phyloP scores from a whole-genome alignment of 2,888 invertebrate species.

The Dendrolimus houi region DNA sequence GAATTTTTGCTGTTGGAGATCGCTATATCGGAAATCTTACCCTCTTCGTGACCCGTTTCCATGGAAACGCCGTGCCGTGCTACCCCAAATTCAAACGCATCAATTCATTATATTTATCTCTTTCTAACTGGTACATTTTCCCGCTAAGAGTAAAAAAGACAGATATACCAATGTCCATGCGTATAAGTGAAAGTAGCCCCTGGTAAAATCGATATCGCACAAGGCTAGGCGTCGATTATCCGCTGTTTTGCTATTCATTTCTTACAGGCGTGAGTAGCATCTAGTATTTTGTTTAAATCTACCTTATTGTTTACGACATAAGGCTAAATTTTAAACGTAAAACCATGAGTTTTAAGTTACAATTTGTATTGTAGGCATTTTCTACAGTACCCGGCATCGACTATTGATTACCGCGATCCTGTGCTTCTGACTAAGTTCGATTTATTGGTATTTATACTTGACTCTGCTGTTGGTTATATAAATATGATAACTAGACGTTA shows the following conservation, averaged over 20 bases:
- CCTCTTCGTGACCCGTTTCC: constrained; percentile 49
- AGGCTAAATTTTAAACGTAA: constrained; percentile 4
- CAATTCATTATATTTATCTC: constrained; percentile 20
- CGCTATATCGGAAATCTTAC: constrained; percentile 64
- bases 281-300: constrained; percentile 2
- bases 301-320: background rate
- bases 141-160: constrained; percentile 26
- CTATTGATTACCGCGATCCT: constrained; percentile 67
- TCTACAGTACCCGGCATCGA: constrained; percentile 45
- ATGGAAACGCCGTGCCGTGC: constrained; percentile 52
- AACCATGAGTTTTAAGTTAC: background rate
- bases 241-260: constrained; percentile 29
- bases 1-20: constrained; percentile 49
- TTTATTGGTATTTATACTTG: constrained; percentile 43
- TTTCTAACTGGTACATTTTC: constrained; percentile 18
- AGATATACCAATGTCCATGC: constrained; percentile 18
- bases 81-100: constrained; percentile 26
- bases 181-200: constrained; percentile 43
- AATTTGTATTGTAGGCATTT: constrained; percentile 13
- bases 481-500: too few relatives aligned
- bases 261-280: constrained; percentile 19
- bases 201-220: constrained; percentile 76
- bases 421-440: constrained; percentile 37
- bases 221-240: constrained; percentile 76
- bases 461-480: background rate